Evolutionary conservation across 2,113 vertebrate genomes (phyloP), one percentile per base, ranked within the genome.

Genomic region (Sinocyclocheilus rhinocerous): DNA sequence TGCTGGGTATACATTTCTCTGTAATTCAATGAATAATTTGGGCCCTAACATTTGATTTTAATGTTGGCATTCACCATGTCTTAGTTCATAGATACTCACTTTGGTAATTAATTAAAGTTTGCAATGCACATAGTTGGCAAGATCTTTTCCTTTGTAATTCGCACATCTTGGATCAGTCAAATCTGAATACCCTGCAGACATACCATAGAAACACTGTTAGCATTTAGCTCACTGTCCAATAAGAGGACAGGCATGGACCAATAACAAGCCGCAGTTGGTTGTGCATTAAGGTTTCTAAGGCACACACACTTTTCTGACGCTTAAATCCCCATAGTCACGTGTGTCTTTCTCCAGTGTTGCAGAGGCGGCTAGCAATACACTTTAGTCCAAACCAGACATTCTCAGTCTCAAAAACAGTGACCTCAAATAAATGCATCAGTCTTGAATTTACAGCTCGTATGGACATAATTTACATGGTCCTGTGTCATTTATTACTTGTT

Each of bases 251-350:
- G 45, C 73, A 45, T 72, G 50, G 63, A 52, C 67, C 63, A 76
- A 73, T 59, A 57, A 67, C 42, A 67, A 85, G 22, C 29, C 42
- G 39, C 45, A 45, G 70, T 84, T 81, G 65, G 55, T 65, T 72
- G 36, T 76, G 85, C 65, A 16, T 36, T 26, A 82, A 80, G 76
- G 45, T 80, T 80, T 86, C 69, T 67, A 57, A 81, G 67, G 76
- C 13, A 81, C 36, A 59, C 57, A 73, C 80, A 52, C 65, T 50
- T 39, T 80, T 50, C 72, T 83, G 70, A 83, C 55, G 42, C 80
- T 52, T 39, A 83, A 77, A 33, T 82, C 78, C 78, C 89, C 26
- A 90, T 89, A 85, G 88, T 48, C 55, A 91, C 90, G 29, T 84
- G 73, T 61, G 81, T 67, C 65, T 78, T 26, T 50, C 73, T 78